Percentiles rank a stretch among this genome's conserved stretches.
Evolutionary conservation across 2,888 invertebrate species (phyloP).

Genomic region (Belgica antarctica): DNA sequence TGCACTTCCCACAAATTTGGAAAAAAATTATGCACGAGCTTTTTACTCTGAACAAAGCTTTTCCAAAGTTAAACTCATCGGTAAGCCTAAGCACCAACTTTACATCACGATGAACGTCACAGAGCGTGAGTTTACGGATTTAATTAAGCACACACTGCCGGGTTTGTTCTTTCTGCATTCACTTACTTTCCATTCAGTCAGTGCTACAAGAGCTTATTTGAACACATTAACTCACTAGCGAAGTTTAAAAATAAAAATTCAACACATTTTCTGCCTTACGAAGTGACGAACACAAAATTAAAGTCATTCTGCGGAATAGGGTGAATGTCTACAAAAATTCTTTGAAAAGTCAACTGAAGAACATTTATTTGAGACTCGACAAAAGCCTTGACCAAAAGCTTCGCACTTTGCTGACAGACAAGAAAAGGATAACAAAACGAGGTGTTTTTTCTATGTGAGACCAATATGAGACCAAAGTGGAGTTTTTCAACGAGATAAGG

Average conservation of each 20-base stretch:
- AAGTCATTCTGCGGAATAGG: background rate
- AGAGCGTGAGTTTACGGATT: background rate
- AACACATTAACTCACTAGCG: too few species aligned
- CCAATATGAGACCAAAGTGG: too few species aligned
- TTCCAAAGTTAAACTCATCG: too few species aligned
- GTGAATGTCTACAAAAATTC: background rate
- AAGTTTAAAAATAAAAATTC: slow-evolving; percentile 29
- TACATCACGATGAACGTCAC: background rate
- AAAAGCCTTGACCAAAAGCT: slow-evolving; percentile 1
- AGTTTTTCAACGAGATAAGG: background rate
- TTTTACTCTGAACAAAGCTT: too few species aligned
- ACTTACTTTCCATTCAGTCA: background rate
- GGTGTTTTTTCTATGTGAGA: too few species aligned
- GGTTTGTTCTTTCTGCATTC: background rate
- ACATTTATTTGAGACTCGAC: slow-evolving; percentile 36
- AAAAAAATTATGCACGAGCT: background rate
- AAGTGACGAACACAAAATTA: too few species aligned
- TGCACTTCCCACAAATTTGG: background rate
- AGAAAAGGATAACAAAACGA: background rate
- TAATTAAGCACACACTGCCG: background rate
- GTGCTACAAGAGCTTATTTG: too few species aligned
- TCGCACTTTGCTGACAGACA: background rate
- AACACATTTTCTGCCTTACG: slow-evolving; percentile 27
- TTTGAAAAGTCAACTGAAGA: slow-evolving; percentile 10
- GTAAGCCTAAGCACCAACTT: background rate